Evolutionary conservation across 2,113 vertebrate genomes (phyloP), one percentile per base, ranked within the genome.

Genomic region (Motacilla tschutschensis): DNA sequence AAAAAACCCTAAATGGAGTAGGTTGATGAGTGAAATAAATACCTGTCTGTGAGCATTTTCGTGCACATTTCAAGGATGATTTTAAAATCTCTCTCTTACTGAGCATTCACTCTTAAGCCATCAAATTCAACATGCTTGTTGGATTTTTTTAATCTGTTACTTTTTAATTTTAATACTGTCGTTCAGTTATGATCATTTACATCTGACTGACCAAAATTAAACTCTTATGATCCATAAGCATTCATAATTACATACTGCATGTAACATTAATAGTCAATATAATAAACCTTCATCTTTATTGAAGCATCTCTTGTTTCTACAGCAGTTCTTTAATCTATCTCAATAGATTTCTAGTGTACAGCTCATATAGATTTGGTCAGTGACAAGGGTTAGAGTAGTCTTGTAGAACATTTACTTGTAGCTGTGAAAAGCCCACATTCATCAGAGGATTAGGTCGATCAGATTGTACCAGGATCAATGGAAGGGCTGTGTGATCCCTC

Each of bases 361-460:
- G 97, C 96, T 95, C 90, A 51, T 96, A 96, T 97, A 94, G 96
- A 97, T 97, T 94, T 94, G 97, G 95, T 96, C 91, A 91, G 95
- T 96, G 96, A 97, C 97, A 96, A 97, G 97, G 97, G 97, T 96
- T 97, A 97, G 97, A 96, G 95, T 96, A 96, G 96, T 97, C 97
- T 97, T 96, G 96, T 97, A 97, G 97, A 97, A 97, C 96, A 96
- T 97, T 97, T 97, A 97, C 97, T 97, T 98, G 96, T 96, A 97
- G 97, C 97, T 96, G 97, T 96, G 96, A 96, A 97, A 97, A 96
- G 97, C 96, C 93, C 95, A 96, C 97, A 98, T 98, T 98, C 96
- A 96, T 98, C 98, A 98, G 97, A 95, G 93, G 94, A 92, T 95
- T 94, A 96, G 97, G 98, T 98, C 98, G 97, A 99, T 99, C 96